Conservation (phyloP, 1,140 invertebrate genomes). For the Teleopsis dalmanni region DNA sequence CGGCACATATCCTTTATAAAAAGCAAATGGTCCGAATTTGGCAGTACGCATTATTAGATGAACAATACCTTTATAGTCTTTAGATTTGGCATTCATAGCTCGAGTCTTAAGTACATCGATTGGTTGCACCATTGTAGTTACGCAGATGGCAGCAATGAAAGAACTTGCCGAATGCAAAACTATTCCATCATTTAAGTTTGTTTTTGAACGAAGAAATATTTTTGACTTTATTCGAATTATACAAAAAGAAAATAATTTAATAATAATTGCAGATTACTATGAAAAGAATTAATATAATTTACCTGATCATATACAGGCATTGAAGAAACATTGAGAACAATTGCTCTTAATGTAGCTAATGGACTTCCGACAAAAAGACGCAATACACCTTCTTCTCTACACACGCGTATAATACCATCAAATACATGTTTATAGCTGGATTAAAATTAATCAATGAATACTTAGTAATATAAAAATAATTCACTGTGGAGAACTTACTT, state of each 20-base stretch:
- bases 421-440: conserved; percentile 91
- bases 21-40: conserved; percentile 82
- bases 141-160: conserved; percentile 64
- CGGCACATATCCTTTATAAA: conserved; percentile 96
- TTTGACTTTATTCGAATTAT: conserved; percentile 21
- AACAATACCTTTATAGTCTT: conserved; percentile 72
- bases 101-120: conserved; percentile 95
- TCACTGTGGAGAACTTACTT: too few relatives aligned
- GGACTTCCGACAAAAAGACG: conserved; percentile 79
- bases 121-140: conserved; percentile 92
- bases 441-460: neutral
- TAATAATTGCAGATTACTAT: neutral
- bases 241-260: conserved; percentile 32
- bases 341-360: conserved; percentile 80
- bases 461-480: conserved; percentile 12
- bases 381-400: conserved; percentile 70
- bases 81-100: conserved; percentile 93
- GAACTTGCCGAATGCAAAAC: conserved; percentile 45
- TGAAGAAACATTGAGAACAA: conserved; percentile 94
- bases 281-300: too few relatives aligned
- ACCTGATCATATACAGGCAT: conserved; percentile 89
- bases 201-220: conserved; percentile 2
- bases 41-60: conserved; percentile 74
- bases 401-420: conserved; percentile 81
- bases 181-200: conserved; percentile 16